Evolutionary conservation across 2,797 vertebrate species (phyloP), one percentile per base, ranked within the genome.

Genomic region (Rhyacichthys aspro): DNA sequence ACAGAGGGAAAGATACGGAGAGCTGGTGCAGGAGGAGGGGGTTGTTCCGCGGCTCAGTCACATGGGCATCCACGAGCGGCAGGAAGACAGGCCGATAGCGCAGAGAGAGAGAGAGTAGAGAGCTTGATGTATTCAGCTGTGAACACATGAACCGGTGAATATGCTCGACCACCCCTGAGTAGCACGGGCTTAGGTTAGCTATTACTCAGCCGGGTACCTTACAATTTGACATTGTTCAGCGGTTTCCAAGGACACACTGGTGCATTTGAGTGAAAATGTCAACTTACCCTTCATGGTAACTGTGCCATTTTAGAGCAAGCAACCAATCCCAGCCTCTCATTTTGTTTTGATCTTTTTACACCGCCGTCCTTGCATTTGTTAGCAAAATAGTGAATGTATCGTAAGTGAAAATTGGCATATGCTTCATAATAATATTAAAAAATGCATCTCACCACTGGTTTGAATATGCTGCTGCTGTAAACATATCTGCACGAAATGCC

Each of bases 41-140:
- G 49, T 76, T 68, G 53, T 77, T 81, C 78, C 67, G 70, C 69
- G 39, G 73, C 75, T 81, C 70, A 64, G 86, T 91, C 88, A 90
- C 89, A 84, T 88, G 86, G 72, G 44, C 54, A 38, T 78, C 75
- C 85, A 88, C 73, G 82, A 82, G 88, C 72, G 65, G 78, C 67
- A 57, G 47, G 32, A 64, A 54, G 58, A 47, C 55, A 42, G 60
- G 43, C 19, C 3, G 63, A 52, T 56, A 58, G 44, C 1, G 39
- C 17, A 63, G 53, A 72, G 72, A 54, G 64, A 50, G 16, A 32
- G 34, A 36, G 34, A 33, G 32, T n/a, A 45, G 19, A 69, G 59
- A 77, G 72, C 44, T 65, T 48, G 19, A 33, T 78, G 57, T 46
- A 3, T 63, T 81, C 52, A 63, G 48, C 71, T 50, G 55, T 47